Base-by-base conservation (phyloP, 30 jellyfish, hydroid and myxozoan species). In the Pseudorhiza aurosa region DNA sequence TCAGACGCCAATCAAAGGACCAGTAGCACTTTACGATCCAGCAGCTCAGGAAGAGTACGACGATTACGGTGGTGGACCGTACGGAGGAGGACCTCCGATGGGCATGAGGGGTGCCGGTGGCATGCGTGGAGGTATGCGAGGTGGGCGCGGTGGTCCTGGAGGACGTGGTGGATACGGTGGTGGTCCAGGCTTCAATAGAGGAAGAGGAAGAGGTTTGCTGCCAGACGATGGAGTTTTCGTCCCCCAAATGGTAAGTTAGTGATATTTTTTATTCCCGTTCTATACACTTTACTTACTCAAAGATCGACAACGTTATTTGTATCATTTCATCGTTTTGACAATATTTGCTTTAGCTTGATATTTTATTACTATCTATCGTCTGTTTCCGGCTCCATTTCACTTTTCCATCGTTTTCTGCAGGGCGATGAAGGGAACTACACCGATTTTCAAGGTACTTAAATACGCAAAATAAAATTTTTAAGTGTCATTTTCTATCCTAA, bases 1-100 rank as follows among this genome's bases (percentile, higher is more conserved):
- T 24, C 76, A 85, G 96, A 83, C 94, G 0, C 96, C 99, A 4
- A 93, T 93, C 58, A 93, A 93, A 68, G 99, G 99, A 24, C 85
- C 96, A 10, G 88, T 93, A 2, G 68, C 96, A 0, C 83, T 93
- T n/a, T 93, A 86, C 77, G 99, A 93, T 33, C 99, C 99, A 21
- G 50, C 89, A 12, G 62, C 84, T 32, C 72, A 75, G 58, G 91
- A 80, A 28, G 81, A 69, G 1, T 68, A 68, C 37, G 74, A 85
- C 30, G 93, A 75, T 37, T 73, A 76, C 55, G 50, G 35, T 57
- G 71, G 69, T 28, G 79, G 76, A 14, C 83, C 82, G 2, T 63
- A 53, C 68, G 85, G 95, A 32, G 98, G 98, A 44, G 96, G 93
- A 21, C 85, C 85, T 1, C 76, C 82, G n/a, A 78, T 86, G 93